phyloP scores from a whole-genome alignment of 2,113 vertebrate species.

The Callionymus lyra region DNA sequence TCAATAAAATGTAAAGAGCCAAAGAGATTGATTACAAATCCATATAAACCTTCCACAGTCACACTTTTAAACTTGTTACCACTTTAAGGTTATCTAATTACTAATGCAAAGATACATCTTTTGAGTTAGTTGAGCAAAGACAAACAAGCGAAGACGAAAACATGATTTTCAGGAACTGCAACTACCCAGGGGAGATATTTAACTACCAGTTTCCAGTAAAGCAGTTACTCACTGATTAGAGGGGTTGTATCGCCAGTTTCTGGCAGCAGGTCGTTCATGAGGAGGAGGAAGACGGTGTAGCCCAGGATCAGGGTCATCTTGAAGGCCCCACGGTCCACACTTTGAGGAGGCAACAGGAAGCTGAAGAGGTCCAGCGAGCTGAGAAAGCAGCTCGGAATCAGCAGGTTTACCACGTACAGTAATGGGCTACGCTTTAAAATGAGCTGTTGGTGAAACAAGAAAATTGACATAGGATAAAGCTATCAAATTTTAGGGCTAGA shows the following conservation, averaged over 20 bases:
- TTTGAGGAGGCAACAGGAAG: constrained; percentile 67
- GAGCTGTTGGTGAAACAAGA: constrained; percentile 24
- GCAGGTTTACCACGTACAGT: constrained; percentile 66
- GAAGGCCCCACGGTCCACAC: constrained; percentile 57
- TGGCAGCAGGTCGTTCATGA: constrained; percentile 70
- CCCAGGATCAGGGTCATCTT: constrained; percentile 75
- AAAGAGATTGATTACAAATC: no score
- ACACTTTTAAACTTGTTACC: no score
- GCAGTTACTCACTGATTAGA: constrained; percentile 57
- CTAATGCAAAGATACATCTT: no score
- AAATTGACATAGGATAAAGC: not conserved
- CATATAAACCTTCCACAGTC: no score
- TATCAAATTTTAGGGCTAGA: constrained; percentile 34
- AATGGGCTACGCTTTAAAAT: constrained; percentile 49
- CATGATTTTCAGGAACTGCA: no score
- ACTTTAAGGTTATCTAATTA: no score
- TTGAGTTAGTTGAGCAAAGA: no score
- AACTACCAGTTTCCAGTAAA: no score
- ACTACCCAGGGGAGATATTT: no score
- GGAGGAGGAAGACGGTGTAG: constrained; percentile 71
- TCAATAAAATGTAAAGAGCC: no score
- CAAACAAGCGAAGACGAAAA: no score
- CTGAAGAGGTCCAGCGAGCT: constrained; percentile 68
- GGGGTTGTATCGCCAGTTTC: constrained; percentile 56
- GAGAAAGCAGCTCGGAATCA: constrained; percentile 69